Evolutionary conservation across 1,140 invertebrate species (phyloP), one percentile per base, ranked within the genome.

Genomic region (Melitaea cinxia): DNA sequence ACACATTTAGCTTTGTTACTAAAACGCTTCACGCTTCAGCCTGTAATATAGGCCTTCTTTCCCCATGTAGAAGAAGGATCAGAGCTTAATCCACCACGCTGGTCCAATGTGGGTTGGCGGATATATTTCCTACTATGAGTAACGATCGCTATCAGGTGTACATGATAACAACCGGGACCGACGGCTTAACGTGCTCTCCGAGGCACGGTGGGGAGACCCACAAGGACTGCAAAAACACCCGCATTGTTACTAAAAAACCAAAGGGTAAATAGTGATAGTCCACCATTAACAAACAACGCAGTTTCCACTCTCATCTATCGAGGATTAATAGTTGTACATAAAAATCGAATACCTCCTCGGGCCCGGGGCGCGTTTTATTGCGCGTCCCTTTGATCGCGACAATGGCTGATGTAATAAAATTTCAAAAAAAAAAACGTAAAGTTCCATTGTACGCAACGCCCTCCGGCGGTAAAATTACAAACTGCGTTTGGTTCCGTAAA

Each of bases 321-420:
- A 66, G 65, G 63, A 73, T 75, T 71, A 76, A 76, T 68, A 65
- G 62, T 55, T 21, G 39, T 68, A 76, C 65, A 73, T 72, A 72
- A 74, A 77, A 71, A 75, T 62, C 72, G 60, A 72, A 74, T 64
- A 50, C 59, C 64, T 58, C 63, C 37, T 54, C 66, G 30, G 73
- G 70, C 75, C 54, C 42, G 42, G 23, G 53, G 64, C 59, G 71
- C 74, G 72, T 73, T 80, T 81, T 83, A 83, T 81, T 77, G 72
- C 75, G 60, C 60, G 60, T 64, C 68, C 68, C 69, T 73, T 76
- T 80, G 75, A 81, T 81, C 78, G 73, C 73, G 57, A 77, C 79
- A 77, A 80, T 75, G 69, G 74, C 64, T 57, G 42, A 35, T 58
- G 79, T 76, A 81, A 81, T 78, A 83, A 83, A 81, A 81, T 73